phyloP scores from a whole-genome alignment of 2,888 invertebrate genomes.

The Agriopis leucophaearia region DNA sequence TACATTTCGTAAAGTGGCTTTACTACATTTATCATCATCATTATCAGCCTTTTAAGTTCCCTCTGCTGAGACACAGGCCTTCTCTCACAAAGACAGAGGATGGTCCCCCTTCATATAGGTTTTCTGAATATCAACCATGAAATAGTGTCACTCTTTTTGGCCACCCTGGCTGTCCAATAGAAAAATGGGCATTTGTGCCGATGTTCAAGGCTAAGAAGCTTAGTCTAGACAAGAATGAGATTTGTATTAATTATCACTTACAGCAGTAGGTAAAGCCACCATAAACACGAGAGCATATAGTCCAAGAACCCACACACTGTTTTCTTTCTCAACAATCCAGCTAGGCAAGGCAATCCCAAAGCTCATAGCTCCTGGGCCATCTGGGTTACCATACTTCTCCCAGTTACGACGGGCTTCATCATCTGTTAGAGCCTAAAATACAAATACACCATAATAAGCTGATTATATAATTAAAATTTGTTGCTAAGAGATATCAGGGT shows the following conservation, averaged over 20 bases:
- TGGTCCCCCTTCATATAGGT: no score
- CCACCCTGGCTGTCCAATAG: no score
- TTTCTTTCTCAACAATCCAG: conserved; percentile 99
- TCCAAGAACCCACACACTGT: conserved; percentile 98
- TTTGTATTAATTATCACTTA: conserved; percentile 65
- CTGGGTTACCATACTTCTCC: conserved; percentile 99
- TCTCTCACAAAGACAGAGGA: no score
- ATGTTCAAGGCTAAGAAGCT: no score
- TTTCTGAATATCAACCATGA: no score
- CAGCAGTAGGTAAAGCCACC: conserved; percentile 96
- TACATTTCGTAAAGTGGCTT: no score
- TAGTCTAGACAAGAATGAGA: not conserved
- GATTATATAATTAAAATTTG: not conserved
- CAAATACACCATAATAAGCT: conserved; percentile 9
- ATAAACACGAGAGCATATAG: conserved; percentile 98
- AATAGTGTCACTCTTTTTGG: no score
- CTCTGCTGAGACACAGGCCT: no score
- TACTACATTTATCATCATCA: no score
- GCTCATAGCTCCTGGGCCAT: conserved; percentile 99
- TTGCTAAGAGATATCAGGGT: not conserved
- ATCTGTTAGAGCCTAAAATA: conserved; percentile 94
- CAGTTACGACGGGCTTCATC: conserved; percentile 98
- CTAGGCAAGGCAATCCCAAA: conserved; percentile 99
- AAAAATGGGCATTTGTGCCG: no score
- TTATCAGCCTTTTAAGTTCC: no score